These are phyloP conservation scores for Ceyx melanurus DNA, from an alignment of 2,113 vertebrate genomes.

Conservation along the genomic window DNA sequence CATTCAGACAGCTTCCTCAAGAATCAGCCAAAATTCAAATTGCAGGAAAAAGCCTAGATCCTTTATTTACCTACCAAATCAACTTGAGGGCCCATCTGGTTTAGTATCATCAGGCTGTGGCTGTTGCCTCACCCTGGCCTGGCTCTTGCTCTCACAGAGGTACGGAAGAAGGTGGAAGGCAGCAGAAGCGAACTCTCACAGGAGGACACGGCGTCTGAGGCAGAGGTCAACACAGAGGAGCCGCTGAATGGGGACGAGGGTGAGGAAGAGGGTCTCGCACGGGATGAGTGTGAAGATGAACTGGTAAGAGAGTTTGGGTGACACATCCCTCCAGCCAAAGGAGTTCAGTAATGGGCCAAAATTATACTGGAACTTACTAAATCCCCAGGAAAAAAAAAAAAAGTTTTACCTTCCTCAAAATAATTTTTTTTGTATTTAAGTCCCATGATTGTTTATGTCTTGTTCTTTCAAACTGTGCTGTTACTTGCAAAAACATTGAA, in stretches of 20 bases:
- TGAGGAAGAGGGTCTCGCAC: constrained; percentile 78
- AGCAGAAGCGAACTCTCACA: constrained; percentile 71
- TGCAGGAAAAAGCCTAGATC: neutral
- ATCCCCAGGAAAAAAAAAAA: neutral
- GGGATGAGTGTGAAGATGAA: constrained; percentile 81
- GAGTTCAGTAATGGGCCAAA: too few relatives aligned
- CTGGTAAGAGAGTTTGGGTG: constrained; percentile 73
- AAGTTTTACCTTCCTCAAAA: neutral
- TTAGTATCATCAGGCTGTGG: neutral
- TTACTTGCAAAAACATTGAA: neutral
- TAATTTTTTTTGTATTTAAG: neutral
- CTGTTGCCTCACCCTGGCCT: neutral
- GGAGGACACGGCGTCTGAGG: constrained; percentile 82
- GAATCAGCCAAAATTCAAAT: neutral
- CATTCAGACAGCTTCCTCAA: neutral
- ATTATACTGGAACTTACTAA: neutral
- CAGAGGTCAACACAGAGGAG: constrained; percentile 73
- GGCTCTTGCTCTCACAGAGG: constrained; percentile 61
- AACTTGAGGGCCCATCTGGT: rapidly evolving
- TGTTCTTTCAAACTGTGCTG: neutral
- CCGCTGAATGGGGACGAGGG: constrained; percentile 78
- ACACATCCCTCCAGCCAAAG: neutral
- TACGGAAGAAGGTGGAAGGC: constrained; percentile 78
- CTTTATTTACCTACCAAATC: rapidly evolving
- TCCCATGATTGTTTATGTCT: neutral